Evolutionary conservation across 2,888 invertebrate genomes (phyloP).

Genomic region (Clusia tigrina): DNA sequence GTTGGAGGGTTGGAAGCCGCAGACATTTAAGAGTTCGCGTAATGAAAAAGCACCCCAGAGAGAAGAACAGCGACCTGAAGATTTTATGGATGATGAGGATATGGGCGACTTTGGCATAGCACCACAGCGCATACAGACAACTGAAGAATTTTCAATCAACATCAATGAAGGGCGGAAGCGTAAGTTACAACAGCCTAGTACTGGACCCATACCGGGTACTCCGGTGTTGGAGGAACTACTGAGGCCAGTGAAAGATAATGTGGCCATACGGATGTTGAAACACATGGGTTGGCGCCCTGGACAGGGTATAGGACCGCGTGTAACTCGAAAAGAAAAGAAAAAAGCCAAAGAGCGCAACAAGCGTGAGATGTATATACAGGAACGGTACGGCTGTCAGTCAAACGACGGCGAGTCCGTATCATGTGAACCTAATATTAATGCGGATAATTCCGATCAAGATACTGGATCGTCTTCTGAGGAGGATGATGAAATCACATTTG

Average conservation of each 20-base stretch:
- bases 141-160: conserved; percentile 73
- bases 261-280: conserved; percentile 84
- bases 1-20: conserved; percentile 93
- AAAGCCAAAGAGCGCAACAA: conserved; percentile 48
- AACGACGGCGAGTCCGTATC: conserved; percentile 31
- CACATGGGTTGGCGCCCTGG: conserved; percentile 94
- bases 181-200: conserved; percentile 52
- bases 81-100: conserved; percentile 99
- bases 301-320: conserved; percentile 72
- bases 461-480: too few relatives aligned
- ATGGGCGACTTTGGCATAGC: conserved; percentile 94
- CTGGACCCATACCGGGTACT: conserved; percentile 67
- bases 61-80: conserved; percentile 76
- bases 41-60: conserved; percentile 69
- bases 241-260: conserved; percentile 81
- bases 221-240: conserved; percentile 77
- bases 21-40: conserved; percentile 89
- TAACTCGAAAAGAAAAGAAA: conserved; percentile 63
- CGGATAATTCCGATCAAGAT: conserved; percentile 30
- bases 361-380: conserved; percentile 55
- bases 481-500: conserved; percentile 57
- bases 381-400: conserved; percentile 57
- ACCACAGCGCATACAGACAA: conserved; percentile 83
- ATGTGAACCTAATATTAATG: conserved; percentile 26
- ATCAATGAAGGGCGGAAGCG: conserved; percentile 58